Evolutionary conservation across 2,113 vertebrate genomes (phyloP).

Genomic region (Plecotus auritus): DNA sequence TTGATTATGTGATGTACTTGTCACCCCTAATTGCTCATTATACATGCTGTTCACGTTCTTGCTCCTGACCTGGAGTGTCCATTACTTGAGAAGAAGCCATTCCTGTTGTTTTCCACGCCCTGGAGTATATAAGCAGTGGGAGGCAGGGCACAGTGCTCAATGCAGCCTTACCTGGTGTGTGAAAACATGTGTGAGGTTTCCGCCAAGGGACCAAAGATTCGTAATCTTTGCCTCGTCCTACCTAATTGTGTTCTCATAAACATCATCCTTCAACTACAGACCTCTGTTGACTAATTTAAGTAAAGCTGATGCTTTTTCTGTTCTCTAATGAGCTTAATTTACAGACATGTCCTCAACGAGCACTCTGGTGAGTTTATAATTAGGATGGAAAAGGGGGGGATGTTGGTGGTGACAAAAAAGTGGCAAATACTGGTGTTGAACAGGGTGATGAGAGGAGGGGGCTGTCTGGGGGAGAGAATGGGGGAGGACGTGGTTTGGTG

Average conservation of each 20-base stretch:
- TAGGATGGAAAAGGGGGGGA: not conserved
- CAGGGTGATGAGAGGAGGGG: not conserved
- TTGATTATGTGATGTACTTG: not conserved
- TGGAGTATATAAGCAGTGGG: not conserved
- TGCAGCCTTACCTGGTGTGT: not conserved
- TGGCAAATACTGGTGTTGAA: not conserved
- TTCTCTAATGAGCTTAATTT: slow-evolving; percentile 52
- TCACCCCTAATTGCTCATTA: not conserved
- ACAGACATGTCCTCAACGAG: not conserved
- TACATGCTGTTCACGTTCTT: not conserved
- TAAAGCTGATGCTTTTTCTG: slow-evolving; percentile 13
- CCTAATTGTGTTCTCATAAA: slow-evolving; percentile 48
- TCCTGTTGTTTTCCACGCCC: not conserved
- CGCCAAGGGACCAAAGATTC: not conserved
- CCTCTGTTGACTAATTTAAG: slow-evolving; percentile 53
- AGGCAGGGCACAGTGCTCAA: not conserved
- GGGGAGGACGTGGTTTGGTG: not conserved
- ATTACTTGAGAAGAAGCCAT: not conserved
- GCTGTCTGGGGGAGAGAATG: accelerated
- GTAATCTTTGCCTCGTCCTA: not conserved
- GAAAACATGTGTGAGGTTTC: not conserved
- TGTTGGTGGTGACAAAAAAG: not conserved
- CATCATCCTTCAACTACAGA: slow-evolving; percentile 26
- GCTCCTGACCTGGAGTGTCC: not conserved
- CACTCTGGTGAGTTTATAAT: slow-evolving; percentile 30